These are phyloP conservation scores for Glaucopsyche alexis DNA, from an alignment of 2,888 invertebrate genomes.

Conservation along the genomic window DNA sequence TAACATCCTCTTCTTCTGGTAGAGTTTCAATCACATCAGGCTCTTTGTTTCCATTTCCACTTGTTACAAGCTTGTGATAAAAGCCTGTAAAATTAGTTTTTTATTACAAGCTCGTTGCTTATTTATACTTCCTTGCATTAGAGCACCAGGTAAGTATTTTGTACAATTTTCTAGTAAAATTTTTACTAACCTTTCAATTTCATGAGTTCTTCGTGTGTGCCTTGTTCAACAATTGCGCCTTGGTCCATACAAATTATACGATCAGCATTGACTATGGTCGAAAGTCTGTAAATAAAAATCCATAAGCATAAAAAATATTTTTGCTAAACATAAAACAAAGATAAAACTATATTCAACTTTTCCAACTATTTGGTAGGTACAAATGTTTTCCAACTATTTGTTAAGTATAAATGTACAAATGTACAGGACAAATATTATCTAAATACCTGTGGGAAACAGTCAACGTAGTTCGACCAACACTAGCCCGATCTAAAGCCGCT, in stretches of 20 bases:
- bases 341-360: too few species aligned
- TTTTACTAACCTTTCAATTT: constrained; percentile 73
- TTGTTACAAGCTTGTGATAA: constrained; percentile 82
- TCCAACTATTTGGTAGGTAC: too few species aligned
- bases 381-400: too few species aligned
- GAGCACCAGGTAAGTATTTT: background rate
- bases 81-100: constrained; percentile 48
- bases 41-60: constrained; percentile 74
- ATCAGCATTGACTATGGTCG: constrained; percentile 85
- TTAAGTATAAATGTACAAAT: background rate
- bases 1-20: constrained; percentile 56
- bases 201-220: constrained; percentile 87
- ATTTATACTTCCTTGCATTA: background rate
- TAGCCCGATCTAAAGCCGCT: constrained; percentile 86
- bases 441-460: constrained; percentile 83
- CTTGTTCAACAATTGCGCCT: constrained; percentile 86
- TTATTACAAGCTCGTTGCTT: too few species aligned
- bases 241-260: constrained; percentile 86
- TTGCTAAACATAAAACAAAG: too few species aligned
- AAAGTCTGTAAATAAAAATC: constrained; percentile 65
- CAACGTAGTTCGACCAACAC: constrained; percentile 86
- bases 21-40: constrained; percentile 61
- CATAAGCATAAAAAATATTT: background rate
- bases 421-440: background rate
- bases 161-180: too few species aligned